Percentiles rank a stretch among this genome's conserved stretches.
These are phyloP conservation scores for Erinaceus europaeus DNA, from an alignment of 2,113 vertebrate genomes.

Conservation along the genomic window DNA sequence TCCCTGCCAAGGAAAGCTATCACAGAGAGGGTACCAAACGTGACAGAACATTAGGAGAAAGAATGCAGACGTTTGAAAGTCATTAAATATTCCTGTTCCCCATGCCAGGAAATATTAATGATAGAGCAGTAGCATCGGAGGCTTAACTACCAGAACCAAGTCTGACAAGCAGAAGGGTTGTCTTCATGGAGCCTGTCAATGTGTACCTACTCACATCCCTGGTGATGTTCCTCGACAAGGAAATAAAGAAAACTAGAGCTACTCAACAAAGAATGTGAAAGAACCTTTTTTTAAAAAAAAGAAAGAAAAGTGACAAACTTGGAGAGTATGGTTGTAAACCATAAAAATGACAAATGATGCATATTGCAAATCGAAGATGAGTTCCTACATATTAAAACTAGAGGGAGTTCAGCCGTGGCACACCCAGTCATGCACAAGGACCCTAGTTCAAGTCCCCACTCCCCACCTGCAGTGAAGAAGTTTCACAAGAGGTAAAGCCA, in stretches of 20 bases:
- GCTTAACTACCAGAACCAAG: background rate
- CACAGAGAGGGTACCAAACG: background rate
- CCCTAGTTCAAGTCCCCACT: no score
- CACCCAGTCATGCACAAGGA: no score
- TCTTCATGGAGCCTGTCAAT: background rate
- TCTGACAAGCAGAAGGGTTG: conserved; percentile 14
- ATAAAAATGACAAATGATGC: conserved; percentile 32
- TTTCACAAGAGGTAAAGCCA: no score
- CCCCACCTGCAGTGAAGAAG: no score
- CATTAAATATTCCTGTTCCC: conserved; percentile 32
- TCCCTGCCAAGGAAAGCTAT: conserved; percentile 17
- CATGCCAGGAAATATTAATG: background rate
- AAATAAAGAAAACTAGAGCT: conserved; percentile 32
- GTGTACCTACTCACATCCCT: conserved; percentile 29
- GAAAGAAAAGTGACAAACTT: background rate
- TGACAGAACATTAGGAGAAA: conserved; percentile 15
- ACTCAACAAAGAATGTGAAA: conserved; percentile 19
- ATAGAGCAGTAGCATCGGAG: background rate
- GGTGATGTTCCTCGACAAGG: background rate
- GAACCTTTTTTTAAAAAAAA: background rate
- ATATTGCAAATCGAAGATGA: conserved; percentile 6
- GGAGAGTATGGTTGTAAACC: background rate
- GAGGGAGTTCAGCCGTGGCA: no score
- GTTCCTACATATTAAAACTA: no score
- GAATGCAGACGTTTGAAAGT: background rate